Percentiles rank a stretch among this genome's conserved stretches.
These are phyloP conservation scores for Erethizon dorsatum DNA, from an alignment of 2,797 vertebrate species.

Conservation along the genomic window DNA sequence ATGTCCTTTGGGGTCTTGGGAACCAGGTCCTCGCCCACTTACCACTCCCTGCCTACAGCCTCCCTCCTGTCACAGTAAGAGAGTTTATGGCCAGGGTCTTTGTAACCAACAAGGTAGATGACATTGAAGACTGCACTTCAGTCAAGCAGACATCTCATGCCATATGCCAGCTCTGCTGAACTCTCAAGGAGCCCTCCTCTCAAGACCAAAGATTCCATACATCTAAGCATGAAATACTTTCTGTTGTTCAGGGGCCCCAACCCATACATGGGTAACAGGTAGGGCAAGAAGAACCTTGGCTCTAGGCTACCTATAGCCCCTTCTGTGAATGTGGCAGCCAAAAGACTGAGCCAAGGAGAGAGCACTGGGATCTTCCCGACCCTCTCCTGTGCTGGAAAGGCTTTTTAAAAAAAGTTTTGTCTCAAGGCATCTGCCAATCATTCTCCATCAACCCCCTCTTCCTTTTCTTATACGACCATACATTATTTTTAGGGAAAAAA, in stretches of 20 bases:
- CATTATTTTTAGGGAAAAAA: not conserved
- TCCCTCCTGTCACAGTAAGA: not conserved
- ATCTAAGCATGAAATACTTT: not conserved
- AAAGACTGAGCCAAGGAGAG: not conserved
- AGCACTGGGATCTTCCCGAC: not conserved
- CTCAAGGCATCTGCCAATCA: not conserved
- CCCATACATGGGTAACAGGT: not conserved
- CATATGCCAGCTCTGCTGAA: not conserved
- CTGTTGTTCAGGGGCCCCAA: not conserved
- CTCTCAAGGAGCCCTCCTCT: not conserved
- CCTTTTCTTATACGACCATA: constrained; percentile 6
- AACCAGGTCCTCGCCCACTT: not conserved
- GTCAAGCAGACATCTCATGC: not conserved
- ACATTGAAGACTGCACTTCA: not conserved
- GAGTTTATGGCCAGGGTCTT: not conserved
- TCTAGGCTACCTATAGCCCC: not conserved
- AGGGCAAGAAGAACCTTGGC: not conserved
- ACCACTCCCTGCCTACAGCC: not conserved
- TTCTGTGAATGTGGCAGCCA: not conserved
- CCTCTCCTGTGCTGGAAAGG: not conserved
- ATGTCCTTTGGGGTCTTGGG: not conserved
- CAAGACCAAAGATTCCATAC: not conserved
- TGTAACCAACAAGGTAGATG: not conserved
- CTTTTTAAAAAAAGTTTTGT: not conserved
- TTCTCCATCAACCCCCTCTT: not conserved